Evolutionary conservation across 1,140 invertebrate species (phyloP).

Genomic region (Philotrypesis tridentata): DNA sequence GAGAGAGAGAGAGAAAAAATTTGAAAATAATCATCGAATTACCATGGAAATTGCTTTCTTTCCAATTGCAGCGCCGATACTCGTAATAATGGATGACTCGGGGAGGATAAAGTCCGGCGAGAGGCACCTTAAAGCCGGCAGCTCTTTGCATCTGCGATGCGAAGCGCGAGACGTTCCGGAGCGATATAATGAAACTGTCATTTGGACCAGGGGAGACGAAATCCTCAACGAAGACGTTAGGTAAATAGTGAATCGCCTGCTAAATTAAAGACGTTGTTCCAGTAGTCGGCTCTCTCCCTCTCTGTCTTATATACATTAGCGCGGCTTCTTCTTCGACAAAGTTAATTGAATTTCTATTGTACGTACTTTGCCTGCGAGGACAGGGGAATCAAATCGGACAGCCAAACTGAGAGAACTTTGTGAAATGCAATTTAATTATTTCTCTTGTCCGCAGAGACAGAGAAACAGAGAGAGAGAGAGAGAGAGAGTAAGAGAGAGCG

Average conservation of each 20-base stretch:
- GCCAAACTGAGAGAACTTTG: not conserved
- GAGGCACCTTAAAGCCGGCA: conserved; percentile 74
- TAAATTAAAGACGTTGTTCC: not conserved
- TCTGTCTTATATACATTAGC: not conserved
- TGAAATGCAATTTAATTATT: not conserved
- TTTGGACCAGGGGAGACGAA: conserved; percentile 71
- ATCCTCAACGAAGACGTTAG: conserved; percentile 70
- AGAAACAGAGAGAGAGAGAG: too few relatives aligned
- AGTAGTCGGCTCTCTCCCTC: too few relatives aligned
- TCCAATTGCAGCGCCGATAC: conserved; percentile 72
- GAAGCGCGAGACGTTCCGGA: conserved; percentile 70
- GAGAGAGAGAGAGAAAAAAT: not conserved
- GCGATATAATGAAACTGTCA: conserved; percentile 71
- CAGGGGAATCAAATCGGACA: not conserved
- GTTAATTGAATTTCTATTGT: conserved; percentile 27
- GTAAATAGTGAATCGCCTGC: conserved; percentile 55
- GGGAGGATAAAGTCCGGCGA: conserved; percentile 72
- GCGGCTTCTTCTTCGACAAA: not conserved
- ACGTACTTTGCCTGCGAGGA: too few relatives aligned
- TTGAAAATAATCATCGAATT: not conserved
- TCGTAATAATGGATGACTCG: conserved; percentile 76
- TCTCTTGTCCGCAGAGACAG: too few relatives aligned
- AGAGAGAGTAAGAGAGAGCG: too few relatives aligned
- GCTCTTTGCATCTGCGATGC: conserved; percentile 74
- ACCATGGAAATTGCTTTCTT: conserved; percentile 34